These are phyloP conservation scores for Chaitophorus viminalis DNA, from an alignment of 2,888 invertebrate genomes.

Conservation along the genomic window DNA sequence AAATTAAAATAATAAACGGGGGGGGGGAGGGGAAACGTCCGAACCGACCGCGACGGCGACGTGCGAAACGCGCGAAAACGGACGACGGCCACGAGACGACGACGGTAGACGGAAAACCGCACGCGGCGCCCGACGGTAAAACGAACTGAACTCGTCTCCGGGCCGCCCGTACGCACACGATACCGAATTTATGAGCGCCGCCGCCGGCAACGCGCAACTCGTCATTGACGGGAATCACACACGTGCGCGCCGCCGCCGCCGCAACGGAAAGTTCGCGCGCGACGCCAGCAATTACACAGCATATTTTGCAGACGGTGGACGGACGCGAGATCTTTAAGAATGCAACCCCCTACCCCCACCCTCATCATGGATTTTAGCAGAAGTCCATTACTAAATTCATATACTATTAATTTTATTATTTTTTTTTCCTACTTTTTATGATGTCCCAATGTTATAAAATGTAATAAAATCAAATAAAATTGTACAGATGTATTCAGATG, in stretches of 20 bases:
- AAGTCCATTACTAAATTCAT: too few relatives aligned
- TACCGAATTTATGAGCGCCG: constrained; percentile 49
- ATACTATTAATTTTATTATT: too few relatives aligned
- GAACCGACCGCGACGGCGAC: neutral
- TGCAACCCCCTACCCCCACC: too few relatives aligned
- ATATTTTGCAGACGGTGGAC: too few relatives aligned
- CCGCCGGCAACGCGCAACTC: constrained; percentile 55
- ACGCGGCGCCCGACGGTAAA: constrained; percentile 43
- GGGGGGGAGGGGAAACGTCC: neutral
- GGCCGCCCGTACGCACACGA: constrained; percentile 24
- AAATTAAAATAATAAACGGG: too few relatives aligned
- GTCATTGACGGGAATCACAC: constrained; percentile 40
- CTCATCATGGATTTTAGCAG: too few relatives aligned
- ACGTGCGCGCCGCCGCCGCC: constrained; percentile 9
- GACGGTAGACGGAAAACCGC: constrained; percentile 27
- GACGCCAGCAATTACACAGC: too few relatives aligned
- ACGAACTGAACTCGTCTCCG: constrained; percentile 57
- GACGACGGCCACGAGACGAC: neutral
- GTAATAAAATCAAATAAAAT: too few relatives aligned
- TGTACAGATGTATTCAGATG: too few relatives aligned
- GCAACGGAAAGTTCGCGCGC: neutral
- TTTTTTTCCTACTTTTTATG: too few relatives aligned
- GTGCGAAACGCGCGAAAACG: neutral
- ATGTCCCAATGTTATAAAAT: too few relatives aligned
- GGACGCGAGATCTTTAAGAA: too few relatives aligned